Evolutionary conservation across 2,797 vertebrate genomes (phyloP).

Genomic region (Taenioides sp.): DNA sequence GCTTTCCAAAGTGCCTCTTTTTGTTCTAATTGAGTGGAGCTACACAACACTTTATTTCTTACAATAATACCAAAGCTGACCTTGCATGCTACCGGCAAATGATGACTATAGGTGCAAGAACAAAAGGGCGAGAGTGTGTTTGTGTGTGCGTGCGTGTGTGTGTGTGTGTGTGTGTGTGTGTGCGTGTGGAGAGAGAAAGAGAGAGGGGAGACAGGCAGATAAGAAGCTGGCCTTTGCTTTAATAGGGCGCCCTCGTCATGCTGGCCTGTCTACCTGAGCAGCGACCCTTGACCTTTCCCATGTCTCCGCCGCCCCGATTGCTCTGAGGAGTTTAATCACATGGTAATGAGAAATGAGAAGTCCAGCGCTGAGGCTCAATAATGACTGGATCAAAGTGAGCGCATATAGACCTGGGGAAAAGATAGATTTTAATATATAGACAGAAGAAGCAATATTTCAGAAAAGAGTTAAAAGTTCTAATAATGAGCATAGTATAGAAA

Average conservation of each 20-base stretch:
- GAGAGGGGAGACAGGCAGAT: slow-evolving; percentile 26
- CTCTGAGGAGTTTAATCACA: slow-evolving; percentile 67
- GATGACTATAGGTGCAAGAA: slow-evolving; percentile 25
- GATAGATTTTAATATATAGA: not conserved
- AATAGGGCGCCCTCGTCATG: slow-evolving; percentile 47
- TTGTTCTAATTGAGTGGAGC: slow-evolving; percentile 56
- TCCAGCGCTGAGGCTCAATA: slow-evolving; percentile 12
- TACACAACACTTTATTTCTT: slow-evolving; percentile 48
- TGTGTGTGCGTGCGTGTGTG: not conserved
- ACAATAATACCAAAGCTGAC: slow-evolving; percentile 57
- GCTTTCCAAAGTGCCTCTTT: slow-evolving; percentile 49
- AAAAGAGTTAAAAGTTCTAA: not conserved
- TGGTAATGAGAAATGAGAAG: slow-evolving; percentile 55
- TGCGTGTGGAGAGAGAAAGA: too few relatives aligned
- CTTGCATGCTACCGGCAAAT: slow-evolving; percentile 52
- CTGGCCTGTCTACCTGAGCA: slow-evolving; percentile 47
- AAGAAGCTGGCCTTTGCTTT: slow-evolving; percentile 49
- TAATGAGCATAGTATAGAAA: not conserved
- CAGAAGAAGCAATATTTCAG: not conserved
- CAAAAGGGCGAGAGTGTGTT: not conserved
- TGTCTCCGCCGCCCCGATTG: slow-evolving; percentile 53
- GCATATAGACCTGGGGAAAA: not conserved
- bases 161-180: not conserved
- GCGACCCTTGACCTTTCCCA: slow-evolving; percentile 48
- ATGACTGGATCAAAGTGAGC: slow-evolving; percentile 3